Evolutionary conservation across 2,113 vertebrate species (phyloP), one percentile per base, ranked within the genome.

Genomic region (Leptobrachium ailaonicum): DNA sequence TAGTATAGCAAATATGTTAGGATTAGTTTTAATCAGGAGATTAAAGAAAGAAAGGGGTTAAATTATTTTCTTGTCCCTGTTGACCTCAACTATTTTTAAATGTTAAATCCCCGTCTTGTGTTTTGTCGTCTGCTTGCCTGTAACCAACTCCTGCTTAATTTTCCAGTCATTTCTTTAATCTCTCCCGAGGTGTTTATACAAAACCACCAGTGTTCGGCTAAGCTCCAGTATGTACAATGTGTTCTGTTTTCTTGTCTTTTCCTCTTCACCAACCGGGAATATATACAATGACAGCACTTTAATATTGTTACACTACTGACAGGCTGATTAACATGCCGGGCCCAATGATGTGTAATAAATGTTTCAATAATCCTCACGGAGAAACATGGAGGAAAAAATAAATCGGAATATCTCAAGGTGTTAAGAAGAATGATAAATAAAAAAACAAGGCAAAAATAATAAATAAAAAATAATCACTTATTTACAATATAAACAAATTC

Each of bases 291-390:
- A 66, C 73, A 75, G 73, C 58, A 12, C 43, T 12, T 75, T 75
- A 47, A 75, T 64, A 50, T 75, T 60, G 41, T 60, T 50, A 63
- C 58, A 47, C 6, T 66, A 75, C 6, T 66, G 73, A 66, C 73
- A 47, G 73, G n/a, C 60, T 75, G 42, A 75, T 75, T 64, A 75
- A 75, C 73, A 64, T 75, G n/a, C 42, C 58, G 47, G 47, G 43
- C n/a, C 73, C 60, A 64, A 75, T 50, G 73, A 75, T 75, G 58
- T 75, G 73, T 64, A 66, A 75, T 75, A 64, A 75, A 66, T 6
- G 60, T 66, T 75, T 58, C 43, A 20, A 64, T 75, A 50, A 47
- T 41, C 42, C 60, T 58, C 53, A 7, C 2, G 71, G 13, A 50
- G 41, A 58, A 60, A 60, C 54, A 10, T 20, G 20, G 20, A 42